Conservation (phyloP, 2,797 vertebrate species). For the Anabas testudineus region DNA sequence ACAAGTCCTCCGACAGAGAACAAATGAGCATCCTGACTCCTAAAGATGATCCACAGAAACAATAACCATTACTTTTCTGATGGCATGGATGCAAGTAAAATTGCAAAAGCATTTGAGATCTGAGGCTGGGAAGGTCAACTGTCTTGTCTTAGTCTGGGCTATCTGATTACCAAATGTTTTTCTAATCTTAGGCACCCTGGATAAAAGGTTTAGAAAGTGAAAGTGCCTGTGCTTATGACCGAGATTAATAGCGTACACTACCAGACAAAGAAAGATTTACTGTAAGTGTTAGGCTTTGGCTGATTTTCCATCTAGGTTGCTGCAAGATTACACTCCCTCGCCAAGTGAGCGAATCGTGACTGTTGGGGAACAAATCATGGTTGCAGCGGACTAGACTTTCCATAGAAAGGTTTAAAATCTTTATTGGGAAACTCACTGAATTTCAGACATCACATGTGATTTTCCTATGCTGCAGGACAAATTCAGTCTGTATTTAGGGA, state of each 20-base stretch:
- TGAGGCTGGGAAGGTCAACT: slow-evolving; percentile 56
- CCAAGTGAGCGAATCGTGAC: slow-evolving; percentile 57
- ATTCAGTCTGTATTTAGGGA: slow-evolving; percentile 5
- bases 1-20: slow-evolving; percentile 27
- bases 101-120: slow-evolving; percentile 58
- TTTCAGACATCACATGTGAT: slow-evolving; percentile 58
- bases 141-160: slow-evolving; percentile 36
- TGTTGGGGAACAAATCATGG: slow-evolving; percentile 33
- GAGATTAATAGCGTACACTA: slow-evolving; percentile 19
- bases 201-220: slow-evolving; percentile 46
- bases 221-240: slow-evolving; percentile 29
- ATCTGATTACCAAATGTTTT: slow-evolving; percentile 70
- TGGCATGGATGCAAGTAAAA: slow-evolving; percentile 25
- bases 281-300: slow-evolving; percentile 16
- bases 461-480: slow-evolving; percentile 31
- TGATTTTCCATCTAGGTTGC: slow-evolving; percentile 44
- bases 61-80: slow-evolving; percentile 33
- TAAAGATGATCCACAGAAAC: slow-evolving; percentile 20
- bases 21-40: slow-evolving; percentile 24
- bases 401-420: slow-evolving; percentile 47
- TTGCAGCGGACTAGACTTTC: slow-evolving; percentile 63
- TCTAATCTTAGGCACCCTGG: slow-evolving; percentile 44
- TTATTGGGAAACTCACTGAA: slow-evolving; percentile 38
- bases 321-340: slow-evolving; percentile 30
- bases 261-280: slow-evolving; percentile 21